Evolutionary conservation across 2,113 vertebrate genomes (phyloP).

Genomic region (Eudorcas thomsonii): DNA sequence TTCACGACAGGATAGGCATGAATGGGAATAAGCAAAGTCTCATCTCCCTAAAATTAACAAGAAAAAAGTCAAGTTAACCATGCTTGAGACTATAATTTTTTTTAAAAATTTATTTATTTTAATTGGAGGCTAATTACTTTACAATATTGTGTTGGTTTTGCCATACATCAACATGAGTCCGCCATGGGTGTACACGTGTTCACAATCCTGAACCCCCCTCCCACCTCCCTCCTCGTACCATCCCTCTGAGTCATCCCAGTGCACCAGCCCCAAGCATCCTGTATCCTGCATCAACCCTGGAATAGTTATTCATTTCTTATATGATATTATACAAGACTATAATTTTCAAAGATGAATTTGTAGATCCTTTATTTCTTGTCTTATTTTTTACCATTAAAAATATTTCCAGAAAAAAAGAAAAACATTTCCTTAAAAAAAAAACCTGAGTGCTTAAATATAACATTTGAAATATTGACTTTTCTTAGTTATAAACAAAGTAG

Average conservation of each 20-base stretch:
- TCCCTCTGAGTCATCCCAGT: too few relatives aligned
- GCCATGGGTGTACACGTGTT: too few relatives aligned
- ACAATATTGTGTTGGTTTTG: too few relatives aligned
- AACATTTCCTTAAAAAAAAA: conserved; percentile 12
- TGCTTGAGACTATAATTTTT: not conserved
- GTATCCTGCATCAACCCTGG: too few relatives aligned
- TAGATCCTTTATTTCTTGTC: not conserved
- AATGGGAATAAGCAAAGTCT: conserved; percentile 90
- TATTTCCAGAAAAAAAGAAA: not conserved
- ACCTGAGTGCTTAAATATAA: not conserved
- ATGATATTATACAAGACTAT: not conserved
- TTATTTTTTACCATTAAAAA: not conserved
- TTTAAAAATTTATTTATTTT: too few relatives aligned
- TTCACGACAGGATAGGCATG: conserved; percentile 92
- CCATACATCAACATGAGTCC: too few relatives aligned
- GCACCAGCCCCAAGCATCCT: too few relatives aligned
- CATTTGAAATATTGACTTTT: not conserved
- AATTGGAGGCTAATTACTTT: too few relatives aligned
- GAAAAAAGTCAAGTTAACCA: conserved; percentile 26
- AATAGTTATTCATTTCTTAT: too few relatives aligned
- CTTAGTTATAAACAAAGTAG: not conserved
- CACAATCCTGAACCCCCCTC: too few relatives aligned
- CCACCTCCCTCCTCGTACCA: too few relatives aligned
- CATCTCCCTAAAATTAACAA: conserved; percentile 84
- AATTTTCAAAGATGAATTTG: conserved; percentile 7